Percentiles rank a stretch among this genome's conserved stretches.
phyloP scores from a whole-genome alignment of 2,797 vertebrate genomes.

The Bradypodion ventrale region DNA sequence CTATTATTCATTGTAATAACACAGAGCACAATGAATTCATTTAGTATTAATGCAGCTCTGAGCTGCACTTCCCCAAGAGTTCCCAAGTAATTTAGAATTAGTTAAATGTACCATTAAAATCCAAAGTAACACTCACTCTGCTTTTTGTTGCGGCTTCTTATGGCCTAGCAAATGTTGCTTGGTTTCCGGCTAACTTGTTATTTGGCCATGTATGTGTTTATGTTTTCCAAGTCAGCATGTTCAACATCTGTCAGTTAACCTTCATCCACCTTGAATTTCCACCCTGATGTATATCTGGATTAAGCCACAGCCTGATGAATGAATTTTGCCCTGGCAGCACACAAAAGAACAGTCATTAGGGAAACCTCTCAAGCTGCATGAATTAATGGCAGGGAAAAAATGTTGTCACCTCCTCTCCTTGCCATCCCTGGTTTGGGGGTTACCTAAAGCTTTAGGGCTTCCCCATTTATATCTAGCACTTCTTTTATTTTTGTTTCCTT shows the following conservation, averaged over 20 bases:
- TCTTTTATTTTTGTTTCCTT: conserved; percentile 54
- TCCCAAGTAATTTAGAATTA: conserved; percentile 59
- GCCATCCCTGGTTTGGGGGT: conserved; percentile 26
- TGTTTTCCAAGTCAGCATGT: conserved; percentile 46
- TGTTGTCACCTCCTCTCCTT: not conserved
- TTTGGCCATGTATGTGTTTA: conserved; percentile 44
- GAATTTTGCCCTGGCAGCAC: conserved; percentile 50
- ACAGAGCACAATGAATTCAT: conserved; percentile 56
- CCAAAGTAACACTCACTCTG: conserved; percentile 30
- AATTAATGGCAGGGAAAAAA: conserved; percentile 60
- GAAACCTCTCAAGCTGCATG: conserved; percentile 58
- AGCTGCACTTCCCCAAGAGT: conserved; percentile 50
- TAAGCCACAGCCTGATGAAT: conserved; percentile 69
- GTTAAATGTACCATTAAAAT: conserved; percentile 58
- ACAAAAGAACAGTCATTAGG: conserved; percentile 63
- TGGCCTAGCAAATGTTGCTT: conserved; percentile 31
- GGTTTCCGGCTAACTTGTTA: conserved; percentile 57
- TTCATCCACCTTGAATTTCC: conserved; percentile 68
- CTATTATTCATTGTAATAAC: conserved; percentile 56
- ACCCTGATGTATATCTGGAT: conserved; percentile 56
- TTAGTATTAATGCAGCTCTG: conserved; percentile 43
- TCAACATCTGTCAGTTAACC: conserved; percentile 63
- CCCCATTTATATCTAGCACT: not conserved
- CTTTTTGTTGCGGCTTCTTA: conserved; percentile 48
- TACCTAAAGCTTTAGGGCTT: conserved; percentile 25